Percentiles rank a stretch among this genome's conserved stretches.
Evolutionary conservation across 2,113 vertebrate genomes (phyloP).

Genomic region (Pongo pygmaeus): DNA sequence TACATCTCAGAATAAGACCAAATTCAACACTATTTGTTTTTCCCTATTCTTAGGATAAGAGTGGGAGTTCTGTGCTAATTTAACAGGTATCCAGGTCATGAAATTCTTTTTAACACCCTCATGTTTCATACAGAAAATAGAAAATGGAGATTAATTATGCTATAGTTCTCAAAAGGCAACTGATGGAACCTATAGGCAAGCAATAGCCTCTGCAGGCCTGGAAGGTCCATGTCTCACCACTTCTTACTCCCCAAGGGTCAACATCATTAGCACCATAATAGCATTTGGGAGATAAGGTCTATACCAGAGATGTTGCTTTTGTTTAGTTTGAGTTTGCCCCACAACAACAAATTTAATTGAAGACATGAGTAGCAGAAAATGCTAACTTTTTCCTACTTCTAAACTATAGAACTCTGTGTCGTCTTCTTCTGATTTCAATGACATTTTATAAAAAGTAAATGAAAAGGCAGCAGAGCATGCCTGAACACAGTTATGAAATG

Average conservation of each 20-base stretch:
- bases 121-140: background rate
- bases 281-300: background rate
- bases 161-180: background rate
- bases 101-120: background rate
- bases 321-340: background rate
- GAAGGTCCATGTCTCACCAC: too few species aligned
- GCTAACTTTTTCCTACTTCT: background rate
- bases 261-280: background rate
- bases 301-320: background rate
- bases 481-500: background rate
- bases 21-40: constrained; percentile 18
- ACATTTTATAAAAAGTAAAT: background rate
- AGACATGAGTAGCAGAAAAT: background rate
- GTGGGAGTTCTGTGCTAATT: background rate
- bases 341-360: background rate
- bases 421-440: background rate
- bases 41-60: background rate
- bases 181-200: background rate
- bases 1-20: background rate
- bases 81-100: background rate
- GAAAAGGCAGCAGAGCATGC: background rate
- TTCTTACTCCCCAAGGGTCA: background rate
- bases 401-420: background rate
- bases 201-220: fast-evolving
- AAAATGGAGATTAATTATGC: background rate